Base-by-base conservation (phyloP, 1,140 invertebrate species). In the Tachypleus tridentatus region DNA sequence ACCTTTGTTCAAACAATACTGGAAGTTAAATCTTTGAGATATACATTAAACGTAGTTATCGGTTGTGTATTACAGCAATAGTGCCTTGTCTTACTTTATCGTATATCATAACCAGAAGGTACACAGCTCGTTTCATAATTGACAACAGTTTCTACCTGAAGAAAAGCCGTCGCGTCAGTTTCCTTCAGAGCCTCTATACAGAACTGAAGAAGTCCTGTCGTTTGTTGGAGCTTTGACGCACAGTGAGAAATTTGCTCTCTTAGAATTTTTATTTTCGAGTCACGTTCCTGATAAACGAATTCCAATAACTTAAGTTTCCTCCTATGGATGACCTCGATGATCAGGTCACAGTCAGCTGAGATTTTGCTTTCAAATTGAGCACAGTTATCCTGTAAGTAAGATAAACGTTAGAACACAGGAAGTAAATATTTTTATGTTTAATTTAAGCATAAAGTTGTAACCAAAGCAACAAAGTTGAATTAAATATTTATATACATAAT, bases 151-250 rank as follows among this genome's bases (percentile, higher is more conserved):
- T 29, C 29, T 70, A 85, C 87, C 82, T 98, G 95, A 58, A 99
- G 82, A 79, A 97, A 99, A 10, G 93, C 90, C 50, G 90, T 85
- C 72, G 92, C 88, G 77, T 99, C 96, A 10, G 89, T 93, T 80
- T 99, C 97, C 78, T 98, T 98, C 4, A 99, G 80, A 3, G 96
- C 93, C 78, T 99, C 97, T 72, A 98, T 97, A 77, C 94, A 98
- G 77, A 98, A 98, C 75, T 98, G 96, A 64, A 99, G 83, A 3
- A 98, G 80, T 7, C 91, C 92, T 0, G 94, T 98, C 58, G 95
- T 97, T 71, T 91, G 85, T 74, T 96, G 88, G 5, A 99, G 80
- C 72, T 91, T 85, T 49, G 81, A 81, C 8, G 91, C 92, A 76
- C 89, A 93, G 58, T 85, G 83, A 3, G 84, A 79, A 56, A 93